Evolutionary conservation across 2,797 vertebrate species (phyloP).

Genomic region (Pelodytes ibericus): DNA sequence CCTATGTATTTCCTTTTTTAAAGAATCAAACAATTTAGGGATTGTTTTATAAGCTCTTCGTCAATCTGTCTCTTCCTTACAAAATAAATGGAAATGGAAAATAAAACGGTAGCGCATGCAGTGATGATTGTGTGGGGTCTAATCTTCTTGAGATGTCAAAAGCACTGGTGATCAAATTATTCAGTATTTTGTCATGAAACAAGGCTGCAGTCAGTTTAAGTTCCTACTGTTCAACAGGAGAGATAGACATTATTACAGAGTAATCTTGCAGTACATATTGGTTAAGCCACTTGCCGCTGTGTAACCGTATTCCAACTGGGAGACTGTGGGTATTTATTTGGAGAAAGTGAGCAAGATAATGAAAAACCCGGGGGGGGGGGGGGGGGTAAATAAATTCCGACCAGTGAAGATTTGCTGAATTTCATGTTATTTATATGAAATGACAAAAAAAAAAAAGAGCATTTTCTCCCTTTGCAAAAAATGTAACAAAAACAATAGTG

Average conservation of each 20-base stretch:
- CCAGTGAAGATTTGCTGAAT: constrained; percentile 1
- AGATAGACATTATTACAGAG: constrained; percentile 28
- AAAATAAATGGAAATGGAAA: no score
- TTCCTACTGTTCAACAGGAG: constrained; percentile 40
- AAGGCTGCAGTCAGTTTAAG: constrained; percentile 24
- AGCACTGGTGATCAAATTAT: constrained; percentile 29
- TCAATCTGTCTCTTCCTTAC: no score
- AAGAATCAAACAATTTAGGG: no score
- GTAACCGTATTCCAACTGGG: constrained; percentile 54
- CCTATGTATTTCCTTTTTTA: no score
- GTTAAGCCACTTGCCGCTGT: constrained; percentile 34
- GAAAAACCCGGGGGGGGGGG: constrained; percentile 27
- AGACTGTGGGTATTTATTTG: constrained; percentile 40
- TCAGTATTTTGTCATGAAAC: constrained; percentile 17
- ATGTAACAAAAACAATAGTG: no score
- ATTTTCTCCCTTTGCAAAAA: no score
- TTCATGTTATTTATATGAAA: not conserved
- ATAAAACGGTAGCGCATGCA: no score
- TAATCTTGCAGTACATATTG: constrained; percentile 26
- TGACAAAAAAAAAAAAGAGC: no score
- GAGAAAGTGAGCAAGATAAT: constrained; percentile 36
- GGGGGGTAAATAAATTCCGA: not conserved
- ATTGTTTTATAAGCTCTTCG: no score
- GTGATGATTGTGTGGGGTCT: not conserved
- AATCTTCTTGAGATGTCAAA: constrained; percentile 29